phyloP scores from a whole-genome alignment of 23 tunicate genomes.

The Oikopleura albicans region DNA sequence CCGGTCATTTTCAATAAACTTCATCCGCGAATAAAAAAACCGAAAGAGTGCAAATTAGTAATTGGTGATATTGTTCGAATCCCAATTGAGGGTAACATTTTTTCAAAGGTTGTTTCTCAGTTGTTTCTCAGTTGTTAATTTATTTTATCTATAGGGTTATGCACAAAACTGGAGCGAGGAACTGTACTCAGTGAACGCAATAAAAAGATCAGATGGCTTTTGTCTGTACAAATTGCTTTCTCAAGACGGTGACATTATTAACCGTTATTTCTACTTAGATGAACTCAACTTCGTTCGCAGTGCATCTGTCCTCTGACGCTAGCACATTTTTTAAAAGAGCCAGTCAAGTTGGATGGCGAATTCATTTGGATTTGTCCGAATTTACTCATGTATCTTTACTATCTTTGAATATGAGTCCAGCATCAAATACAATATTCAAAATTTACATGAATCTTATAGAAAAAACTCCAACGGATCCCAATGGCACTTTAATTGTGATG shows the following conservation, averaged over 20 bases:
- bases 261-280: neutral
- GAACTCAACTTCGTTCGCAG: neutral
- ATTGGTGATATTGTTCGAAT: neutral
- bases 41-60: neutral
- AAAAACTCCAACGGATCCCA: neutral
- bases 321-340: neutral
- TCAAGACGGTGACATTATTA: neutral
- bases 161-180: neutral
- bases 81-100: neutral
- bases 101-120: no score
- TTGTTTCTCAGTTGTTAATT: no score
- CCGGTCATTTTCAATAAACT: neutral
- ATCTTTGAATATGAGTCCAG: neutral
- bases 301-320: neutral
- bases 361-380: neutral
- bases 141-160: no score
- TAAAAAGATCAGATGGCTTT: neutral
- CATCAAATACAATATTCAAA: neutral
- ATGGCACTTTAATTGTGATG: neutral
- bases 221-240: neutral
- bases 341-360: neutral
- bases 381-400: neutral
- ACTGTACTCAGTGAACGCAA: neutral
- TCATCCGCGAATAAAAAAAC: neutral
- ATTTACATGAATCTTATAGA: neutral